phyloP scores from a whole-genome alignment of 2,113 vertebrate genomes.

The Pterocles burchelli region DNA sequence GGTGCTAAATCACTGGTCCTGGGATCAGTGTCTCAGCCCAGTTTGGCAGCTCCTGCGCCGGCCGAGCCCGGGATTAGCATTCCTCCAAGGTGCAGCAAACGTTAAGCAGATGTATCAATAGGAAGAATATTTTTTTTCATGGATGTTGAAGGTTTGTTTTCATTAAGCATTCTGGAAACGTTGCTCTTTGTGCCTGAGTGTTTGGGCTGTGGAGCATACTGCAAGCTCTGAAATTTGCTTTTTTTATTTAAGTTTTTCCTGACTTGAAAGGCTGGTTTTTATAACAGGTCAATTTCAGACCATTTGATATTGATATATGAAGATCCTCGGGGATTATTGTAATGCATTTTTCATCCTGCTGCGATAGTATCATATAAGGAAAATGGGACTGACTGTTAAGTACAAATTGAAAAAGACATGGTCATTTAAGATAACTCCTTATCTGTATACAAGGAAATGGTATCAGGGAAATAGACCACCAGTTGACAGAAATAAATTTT shows the following conservation, averaged over 20 bases:
- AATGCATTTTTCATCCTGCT: conserved; percentile 84
- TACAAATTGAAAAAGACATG: conserved; percentile 96
- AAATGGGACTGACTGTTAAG: conserved; percentile 86
- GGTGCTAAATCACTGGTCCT: not conserved
- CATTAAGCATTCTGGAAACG: conserved; percentile 22
- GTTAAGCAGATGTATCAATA: not conserved
- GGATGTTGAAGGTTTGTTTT: conserved; percentile 25
- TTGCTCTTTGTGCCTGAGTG: not conserved
- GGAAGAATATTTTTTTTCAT: not conserved
- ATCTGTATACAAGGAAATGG: conserved; percentile 91
- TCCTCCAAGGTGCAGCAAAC: not conserved
- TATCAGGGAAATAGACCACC: conserved; percentile 86
- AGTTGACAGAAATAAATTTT: conserved; percentile 88
- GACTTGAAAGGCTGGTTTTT: conserved; percentile 75
- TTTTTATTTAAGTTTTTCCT: conserved; percentile 66
- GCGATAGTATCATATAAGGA: conserved; percentile 80
- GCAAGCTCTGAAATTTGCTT: conserved; percentile 55
- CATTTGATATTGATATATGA: conserved; percentile 87
- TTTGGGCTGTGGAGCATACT: conserved; percentile 3
- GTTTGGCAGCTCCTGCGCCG: not conserved
- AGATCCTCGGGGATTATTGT: conserved; percentile 82
- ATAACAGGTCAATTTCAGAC: conserved; percentile 82
- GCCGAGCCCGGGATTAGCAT: not conserved
- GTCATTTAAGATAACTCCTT: conserved; percentile 96
- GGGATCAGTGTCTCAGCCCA: not conserved